Evolutionary conservation across 2,113 vertebrate species (phyloP).

Genomic region (Antidorcas marsupialis): DNA sequence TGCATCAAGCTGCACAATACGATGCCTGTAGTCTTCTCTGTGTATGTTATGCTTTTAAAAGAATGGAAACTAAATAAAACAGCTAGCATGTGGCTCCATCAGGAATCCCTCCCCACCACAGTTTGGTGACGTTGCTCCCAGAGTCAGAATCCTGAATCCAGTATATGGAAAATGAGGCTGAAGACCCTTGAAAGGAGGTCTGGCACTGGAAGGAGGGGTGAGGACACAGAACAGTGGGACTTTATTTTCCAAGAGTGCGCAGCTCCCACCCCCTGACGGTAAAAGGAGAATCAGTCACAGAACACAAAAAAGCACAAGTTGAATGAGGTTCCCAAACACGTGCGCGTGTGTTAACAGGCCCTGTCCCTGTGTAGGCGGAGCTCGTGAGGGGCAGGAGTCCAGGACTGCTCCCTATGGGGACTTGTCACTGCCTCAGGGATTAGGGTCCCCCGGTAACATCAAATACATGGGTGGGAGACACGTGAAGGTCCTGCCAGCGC

Average conservation of each 20-base stretch:
- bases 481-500: neutral
- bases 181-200: neutral
- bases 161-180: neutral
- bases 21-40: neutral
- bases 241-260: rapidly evolving
- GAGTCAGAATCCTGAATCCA: neutral
- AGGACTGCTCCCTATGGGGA: neutral
- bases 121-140: neutral
- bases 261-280: neutral
- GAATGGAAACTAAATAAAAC: neutral
- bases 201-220: neutral
- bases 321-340: neutral
- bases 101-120: neutral
- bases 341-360: neutral
- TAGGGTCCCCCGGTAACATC: neutral
- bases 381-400: neutral
- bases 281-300: neutral
- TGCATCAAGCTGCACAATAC: neutral
- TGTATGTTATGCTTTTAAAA: neutral
- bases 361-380: too few relatives aligned
- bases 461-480: too few relatives aligned
- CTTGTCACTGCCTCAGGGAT: neutral
- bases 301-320: neutral
- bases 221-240: rapidly evolving
- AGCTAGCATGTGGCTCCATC: neutral